phyloP scores from a whole-genome alignment of 2,113 vertebrate genomes.

The Phocoena sinus region DNA sequence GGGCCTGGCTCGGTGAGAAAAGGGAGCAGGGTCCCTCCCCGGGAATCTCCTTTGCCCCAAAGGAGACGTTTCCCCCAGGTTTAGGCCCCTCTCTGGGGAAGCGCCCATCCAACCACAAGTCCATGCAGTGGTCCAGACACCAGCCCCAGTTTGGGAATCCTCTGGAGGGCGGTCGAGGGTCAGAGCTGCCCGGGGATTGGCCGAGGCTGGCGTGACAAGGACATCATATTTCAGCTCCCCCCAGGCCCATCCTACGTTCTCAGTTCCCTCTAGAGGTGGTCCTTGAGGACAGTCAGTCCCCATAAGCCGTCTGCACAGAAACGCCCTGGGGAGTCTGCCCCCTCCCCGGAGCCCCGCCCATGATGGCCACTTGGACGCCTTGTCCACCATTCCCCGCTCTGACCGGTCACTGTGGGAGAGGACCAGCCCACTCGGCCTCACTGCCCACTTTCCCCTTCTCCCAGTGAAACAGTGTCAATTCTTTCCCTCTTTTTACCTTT shows the following conservation, averaged over 20 bases:
- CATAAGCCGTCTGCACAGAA: rapidly evolving
- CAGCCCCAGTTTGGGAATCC: not conserved
- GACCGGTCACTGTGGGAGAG: not conserved
- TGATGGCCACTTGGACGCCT: not conserved
- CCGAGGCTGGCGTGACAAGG: not conserved
- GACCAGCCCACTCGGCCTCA: not conserved
- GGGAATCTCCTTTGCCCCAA: not conserved
- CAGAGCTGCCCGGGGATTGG: not conserved
- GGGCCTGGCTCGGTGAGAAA: not conserved
- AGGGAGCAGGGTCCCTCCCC: not conserved
- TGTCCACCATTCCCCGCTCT: not conserved
- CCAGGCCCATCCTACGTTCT: not conserved
- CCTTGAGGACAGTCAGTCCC: too few relatives aligned
- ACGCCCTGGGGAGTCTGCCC: rapidly evolving
- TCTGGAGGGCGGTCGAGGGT: not conserved
- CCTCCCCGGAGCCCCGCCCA: too few relatives aligned
- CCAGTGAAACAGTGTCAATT: rapidly evolving
- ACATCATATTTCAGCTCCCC: rapidly evolving
- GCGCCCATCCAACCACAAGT: not conserved
- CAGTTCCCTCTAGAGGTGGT: not conserved
- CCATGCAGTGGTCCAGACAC: not conserved
- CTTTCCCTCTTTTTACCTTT: not conserved
- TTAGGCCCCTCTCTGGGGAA: not conserved
- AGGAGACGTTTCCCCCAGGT: not conserved
- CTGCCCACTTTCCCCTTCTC: too few relatives aligned